A percentile compares a stretch with the other conserved stretches of the same genome.
Evolutionary conservation across 2,888 invertebrate genomes (phyloP).

Genomic region (Xylocampa areola): DNA sequence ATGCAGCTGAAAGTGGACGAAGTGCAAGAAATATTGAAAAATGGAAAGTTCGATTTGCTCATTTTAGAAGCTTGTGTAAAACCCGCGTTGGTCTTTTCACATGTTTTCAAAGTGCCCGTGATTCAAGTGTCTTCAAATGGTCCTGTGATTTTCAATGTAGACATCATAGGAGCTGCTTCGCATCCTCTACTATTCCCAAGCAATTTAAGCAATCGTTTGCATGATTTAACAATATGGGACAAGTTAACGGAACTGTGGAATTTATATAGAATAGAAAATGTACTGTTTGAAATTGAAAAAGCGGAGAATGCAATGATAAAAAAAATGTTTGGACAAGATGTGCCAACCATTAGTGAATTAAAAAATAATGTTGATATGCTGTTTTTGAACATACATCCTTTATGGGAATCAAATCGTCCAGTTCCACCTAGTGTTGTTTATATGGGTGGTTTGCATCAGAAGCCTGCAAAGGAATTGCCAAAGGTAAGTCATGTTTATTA

Average conservation of each 20-base stretch:
- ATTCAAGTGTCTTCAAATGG: constrained; percentile 68
- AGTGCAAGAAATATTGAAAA: constrained; percentile 57
- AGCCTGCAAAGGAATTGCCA: constrained; percentile 34
- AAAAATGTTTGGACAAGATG: constrained; percentile 60
- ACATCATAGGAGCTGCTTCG: constrained; percentile 50
- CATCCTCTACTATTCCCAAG: constrained; percentile 66
- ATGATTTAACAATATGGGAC: constrained; percentile 64
- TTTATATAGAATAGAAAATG: constrained; percentile 17
- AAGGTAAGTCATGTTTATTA: constrained; percentile 13
- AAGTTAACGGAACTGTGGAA: constrained; percentile 58
- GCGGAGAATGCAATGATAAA: constrained; percentile 51
- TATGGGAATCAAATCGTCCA: constrained; percentile 74
- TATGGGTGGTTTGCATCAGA: constrained; percentile 70
- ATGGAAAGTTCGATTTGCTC: constrained; percentile 64
- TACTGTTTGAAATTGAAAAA: constrained; percentile 31
- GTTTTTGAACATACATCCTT: constrained; percentile 77
- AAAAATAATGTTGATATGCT: constrained; percentile 71
- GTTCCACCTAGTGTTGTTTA: constrained; percentile 75
- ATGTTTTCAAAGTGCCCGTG: constrained; percentile 57
- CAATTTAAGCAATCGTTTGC: constrained; percentile 40
- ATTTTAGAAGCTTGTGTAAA: constrained; percentile 59
- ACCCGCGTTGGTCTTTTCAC: constrained; percentile 49
- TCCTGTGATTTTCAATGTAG: constrained; percentile 36
- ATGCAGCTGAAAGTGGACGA: constrained; percentile 48
- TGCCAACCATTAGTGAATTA: constrained; percentile 57